Evolutionary conservation across 2,888 invertebrate genomes (phyloP).

Genomic region (Pseudococcus longispinus): DNA sequence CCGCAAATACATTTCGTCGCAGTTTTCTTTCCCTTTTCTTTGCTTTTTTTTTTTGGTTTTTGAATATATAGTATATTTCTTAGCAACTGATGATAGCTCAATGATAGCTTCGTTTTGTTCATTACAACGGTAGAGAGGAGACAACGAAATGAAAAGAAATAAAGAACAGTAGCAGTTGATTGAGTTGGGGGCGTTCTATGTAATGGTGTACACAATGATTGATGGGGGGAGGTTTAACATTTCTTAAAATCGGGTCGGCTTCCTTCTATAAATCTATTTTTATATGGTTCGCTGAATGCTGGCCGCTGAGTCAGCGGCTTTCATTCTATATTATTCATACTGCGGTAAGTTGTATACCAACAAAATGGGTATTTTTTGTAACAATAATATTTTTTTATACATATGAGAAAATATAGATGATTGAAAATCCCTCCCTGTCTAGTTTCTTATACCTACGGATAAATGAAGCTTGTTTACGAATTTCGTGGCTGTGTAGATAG

Average conservation of each 20-base stretch:
- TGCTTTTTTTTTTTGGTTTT: neutral
- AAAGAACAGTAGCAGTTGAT: constrained; percentile 37
- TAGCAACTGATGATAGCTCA: neutral
- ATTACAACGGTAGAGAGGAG: neutral
- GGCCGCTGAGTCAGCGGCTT: constrained; percentile 49
- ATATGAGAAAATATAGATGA: neutral
- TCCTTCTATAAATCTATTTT: constrained; percentile 51
- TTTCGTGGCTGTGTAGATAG: neutral
- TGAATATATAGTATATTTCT: constrained; percentile 16
- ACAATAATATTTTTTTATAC: constrained; percentile 22
- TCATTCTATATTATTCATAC: constrained; percentile 30
- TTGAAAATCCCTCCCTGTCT: neutral
- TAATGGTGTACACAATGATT: constrained; percentile 44
- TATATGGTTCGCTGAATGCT: constrained; percentile 51
- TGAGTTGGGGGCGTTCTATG: constrained; percentile 49
- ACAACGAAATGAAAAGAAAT: constrained; percentile 48
- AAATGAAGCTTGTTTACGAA: neutral
- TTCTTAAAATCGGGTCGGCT: constrained; percentile 44
- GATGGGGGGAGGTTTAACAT: constrained; percentile 53
- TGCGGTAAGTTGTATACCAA: neutral
- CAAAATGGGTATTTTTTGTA: neutral
- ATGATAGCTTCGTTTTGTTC: constrained; percentile 11
- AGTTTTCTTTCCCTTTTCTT: neutral
- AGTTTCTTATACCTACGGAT: neutral
- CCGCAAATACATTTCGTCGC: neutral